Base-by-base conservation (phyloP, 1,140 invertebrate species). In the Lordiphosa mommai region DNA sequence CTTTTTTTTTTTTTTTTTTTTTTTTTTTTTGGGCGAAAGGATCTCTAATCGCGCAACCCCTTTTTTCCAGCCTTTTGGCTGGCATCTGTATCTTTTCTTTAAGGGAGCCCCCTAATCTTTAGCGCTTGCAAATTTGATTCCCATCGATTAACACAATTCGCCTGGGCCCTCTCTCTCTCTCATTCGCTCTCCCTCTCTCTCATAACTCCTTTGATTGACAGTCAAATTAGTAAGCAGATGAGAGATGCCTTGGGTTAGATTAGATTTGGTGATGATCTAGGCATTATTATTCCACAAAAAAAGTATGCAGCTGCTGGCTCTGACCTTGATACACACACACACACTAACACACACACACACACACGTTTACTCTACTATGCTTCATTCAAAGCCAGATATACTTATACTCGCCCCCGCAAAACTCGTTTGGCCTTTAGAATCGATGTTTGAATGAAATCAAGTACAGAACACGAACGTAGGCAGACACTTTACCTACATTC, bases 141-240 rank as follows among this genome's bases (percentile, higher is more conserved):
- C 69, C 82, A 86, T 86, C 82, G 82, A 86, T 86, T 73, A 82
- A 73, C 71, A 60, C 46, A 50, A 59, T 14, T 38, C 44, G 29
- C 12, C n/a, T n/a, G n/a, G n/a, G n/a, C n/a, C 10, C 41, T 55
- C 34, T 17, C 17, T 4, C 13, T 48, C 34, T n/a, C n/a, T n/a
- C n/a, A n/a, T n/a, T n/a, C n/a, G n/a, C n/a, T n/a, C n/a, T n/a
- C n/a, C 10, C 41, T 55, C 34, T 17, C 17, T 4, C 13, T 48
- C 34, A 34, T 29, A 38, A 33, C 38, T 46, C 50, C 51, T 82
- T 82, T 85, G 80, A 85, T 86, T 86, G 82, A 86, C 82, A 86
- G 61, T 69, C 76, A 76, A 86, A 86, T 86, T 86, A 86, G 80
- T 61, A 59, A 13, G 10, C 33, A 23, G 27, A 44, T 23, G 43